Percentiles rank a stretch among this genome's conserved stretches.
These are phyloP conservation scores for Metacarcinus magister DNA, from an alignment of 2,888 invertebrate species.

Conservation along the genomic window DNA sequence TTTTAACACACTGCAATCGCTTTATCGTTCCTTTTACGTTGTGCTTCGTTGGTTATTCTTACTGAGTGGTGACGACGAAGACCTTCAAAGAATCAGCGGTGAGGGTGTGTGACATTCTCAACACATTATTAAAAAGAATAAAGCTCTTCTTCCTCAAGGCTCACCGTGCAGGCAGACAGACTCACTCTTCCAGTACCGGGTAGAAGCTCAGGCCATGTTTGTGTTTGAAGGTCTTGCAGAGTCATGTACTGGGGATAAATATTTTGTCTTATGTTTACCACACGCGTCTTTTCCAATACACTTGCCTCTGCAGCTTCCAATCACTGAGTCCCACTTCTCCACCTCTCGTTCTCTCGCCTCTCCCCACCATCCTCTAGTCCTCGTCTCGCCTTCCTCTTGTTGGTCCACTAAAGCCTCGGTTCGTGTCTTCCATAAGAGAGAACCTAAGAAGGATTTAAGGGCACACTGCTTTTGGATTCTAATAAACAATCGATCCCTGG, in stretches of 20 bases:
- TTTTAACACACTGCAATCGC: too few relatives aligned
- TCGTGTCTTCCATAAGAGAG: constrained; percentile 44
- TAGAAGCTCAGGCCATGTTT: neutral
- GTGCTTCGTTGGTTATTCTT: too few relatives aligned
- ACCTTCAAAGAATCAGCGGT: neutral
- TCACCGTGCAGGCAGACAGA: neutral
- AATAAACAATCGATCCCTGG: constrained; percentile 17
- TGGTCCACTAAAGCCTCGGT: constrained; percentile 34
- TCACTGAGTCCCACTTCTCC: constrained; percentile 27
- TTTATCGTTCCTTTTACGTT: too few relatives aligned
- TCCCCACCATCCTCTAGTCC: neutral
- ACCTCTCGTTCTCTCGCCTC: neutral
- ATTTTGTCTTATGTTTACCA: neutral
- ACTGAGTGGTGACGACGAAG: too few relatives aligned
- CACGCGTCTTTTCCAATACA: constrained; percentile 12
- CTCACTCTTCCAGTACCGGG: neutral
- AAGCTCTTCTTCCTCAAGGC: neutral
- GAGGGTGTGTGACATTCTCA: neutral
- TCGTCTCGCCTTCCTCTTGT: constrained; percentile 3
- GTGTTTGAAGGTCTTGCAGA: neutral
- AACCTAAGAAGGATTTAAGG: constrained; percentile 28
- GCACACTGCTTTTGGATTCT: neutral
- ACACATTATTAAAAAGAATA: neutral
- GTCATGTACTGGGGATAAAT: neutral
- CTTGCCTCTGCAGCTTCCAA: constrained; percentile 33